Base-by-base conservation (phyloP, 53 echinoderm and acorn worm genomes). In the Stichopus horrens region DNA sequence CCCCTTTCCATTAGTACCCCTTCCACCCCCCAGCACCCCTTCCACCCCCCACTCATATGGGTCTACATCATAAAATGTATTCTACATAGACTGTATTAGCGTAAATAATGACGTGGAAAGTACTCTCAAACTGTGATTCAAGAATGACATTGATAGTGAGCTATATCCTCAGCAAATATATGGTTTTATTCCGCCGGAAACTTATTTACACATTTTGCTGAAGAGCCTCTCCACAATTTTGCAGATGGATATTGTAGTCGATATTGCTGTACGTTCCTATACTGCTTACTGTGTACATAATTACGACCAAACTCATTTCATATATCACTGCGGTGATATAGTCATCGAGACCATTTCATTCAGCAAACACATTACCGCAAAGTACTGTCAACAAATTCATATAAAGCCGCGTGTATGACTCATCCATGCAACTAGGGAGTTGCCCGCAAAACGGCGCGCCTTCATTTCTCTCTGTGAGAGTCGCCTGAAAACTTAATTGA, bases 401-500 rank as follows among this genome's bases (percentile, higher is more conserved):
- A 71, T 71, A 71, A 18, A n/a, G 71, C 18, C 18, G 7, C 18
- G 71, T 18, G 18, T 71, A 71, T 71, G 71, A 71, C 71, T 71
- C 71, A 71, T 71, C 71, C 71, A 16, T 7, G 18, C 7, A n/a
- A 5, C 6, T 18, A 71, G 71, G 71, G 71, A 71, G 71, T 71
- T 71, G 71, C 71, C 71, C 71, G 7, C 16, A 71, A 59, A 71
- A 71, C 71, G 71, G 71, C 71, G 71, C 71, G 71, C 71, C 71
- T 71, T 16, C 18, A 71, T 71, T 20, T 71, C 21, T 37, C 2
- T 37, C 71, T 6, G 71, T 37, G 37, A 37, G 37, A 37, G 37
- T n/a, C n/a, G 19, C 7, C 18, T 71, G 71, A n/a, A 20, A n/a
- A 71, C 18, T n/a, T n/a, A 71, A 71, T 71, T 71, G 71, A 71